Base-by-base conservation (phyloP, 2,888 invertebrate species). In the Thelaira solivaga region DNA sequence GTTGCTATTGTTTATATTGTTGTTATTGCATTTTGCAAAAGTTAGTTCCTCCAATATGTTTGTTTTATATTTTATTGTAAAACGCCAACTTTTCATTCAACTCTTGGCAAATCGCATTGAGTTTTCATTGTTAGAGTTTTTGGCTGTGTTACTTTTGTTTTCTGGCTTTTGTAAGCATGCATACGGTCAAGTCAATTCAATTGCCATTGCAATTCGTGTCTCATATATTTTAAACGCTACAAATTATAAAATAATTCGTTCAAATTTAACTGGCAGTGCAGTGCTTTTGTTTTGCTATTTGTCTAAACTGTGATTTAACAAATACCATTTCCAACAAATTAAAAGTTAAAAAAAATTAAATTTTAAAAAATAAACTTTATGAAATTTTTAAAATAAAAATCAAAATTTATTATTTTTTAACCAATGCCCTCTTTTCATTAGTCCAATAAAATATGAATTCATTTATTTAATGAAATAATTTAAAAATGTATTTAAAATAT, bases 211-310 rank as follows among this genome's bases (percentile, higher is more conserved):
- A 69, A 71, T 78, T 78, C 78, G 78, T 78, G 78, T 78, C 78
- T 78, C 78, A 78, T 78, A 78, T 78, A 78, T 78, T 78, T 78
- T 78, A 74, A 74, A 74, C 49, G 55, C 69, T 69, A 74, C 78
- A 78, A 78, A 78, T 78, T 78, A 78, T 74, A 69, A 78, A 78
- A 78, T 78, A 78, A 78, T 78, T 78, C 78, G 78, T 78, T 78
- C 65, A 69, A 36, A 64, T 47, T 68, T 69, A 59, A n/a, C n/a
- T n/a, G n/a, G n/a, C n/a, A 68, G 18, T 61, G 67, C 53, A 51
- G 45, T 45, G 45, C 49, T 61, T 55, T 68, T 61, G 67, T 61
- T 67, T 29, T n/a, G 47, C 49, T 69, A 61, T 57, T 64, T 73
- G 72, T 64, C 64, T n/a, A 43, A 53, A 65, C 43, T 45, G 24